Conservation (phyloP, 2,797 vertebrate species). For the Catamblyrhynchus diadema region DNA sequence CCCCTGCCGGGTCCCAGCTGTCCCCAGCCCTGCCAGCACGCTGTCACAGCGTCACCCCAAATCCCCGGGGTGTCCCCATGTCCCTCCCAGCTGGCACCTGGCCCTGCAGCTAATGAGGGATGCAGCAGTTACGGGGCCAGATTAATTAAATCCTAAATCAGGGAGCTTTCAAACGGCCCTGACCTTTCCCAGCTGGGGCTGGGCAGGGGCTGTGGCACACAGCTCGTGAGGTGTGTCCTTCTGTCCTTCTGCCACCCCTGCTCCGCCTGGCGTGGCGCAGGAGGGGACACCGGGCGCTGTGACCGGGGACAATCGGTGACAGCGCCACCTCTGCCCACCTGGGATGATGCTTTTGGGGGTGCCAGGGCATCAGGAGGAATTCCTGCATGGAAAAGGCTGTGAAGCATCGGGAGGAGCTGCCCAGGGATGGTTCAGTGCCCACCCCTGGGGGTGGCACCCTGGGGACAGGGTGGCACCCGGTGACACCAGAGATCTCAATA, state of each 20-base stretch:
- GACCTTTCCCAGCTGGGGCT: constrained; percentile 1
- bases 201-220: not conserved
- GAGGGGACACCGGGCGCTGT: fast-evolving
- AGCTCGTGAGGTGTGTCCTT: too few species aligned
- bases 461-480: too few species aligned
- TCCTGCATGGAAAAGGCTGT: fast-evolving
- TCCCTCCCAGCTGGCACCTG: constrained; percentile 10
- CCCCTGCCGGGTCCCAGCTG: not conserved
- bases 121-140: not conserved
- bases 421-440: fast-evolving
- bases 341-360: fast-evolving
- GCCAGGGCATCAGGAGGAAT: not conserved
- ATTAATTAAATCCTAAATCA: not conserved
- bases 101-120: not conserved
- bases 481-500: fast-evolving
- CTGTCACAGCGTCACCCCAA: not conserved
- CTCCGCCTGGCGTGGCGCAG: fast-evolving
- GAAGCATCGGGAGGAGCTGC: fast-evolving
- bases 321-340: not conserved
- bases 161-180: not conserved
- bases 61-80: not conserved
- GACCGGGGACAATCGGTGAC: fast-evolving
- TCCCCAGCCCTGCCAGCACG: not conserved
- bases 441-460: not conserved
- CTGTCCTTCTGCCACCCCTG: not conserved